Evolutionary conservation across 1,140 invertebrate genomes (phyloP).

Genomic region (Leptinotarsa undecemlineata): DNA sequence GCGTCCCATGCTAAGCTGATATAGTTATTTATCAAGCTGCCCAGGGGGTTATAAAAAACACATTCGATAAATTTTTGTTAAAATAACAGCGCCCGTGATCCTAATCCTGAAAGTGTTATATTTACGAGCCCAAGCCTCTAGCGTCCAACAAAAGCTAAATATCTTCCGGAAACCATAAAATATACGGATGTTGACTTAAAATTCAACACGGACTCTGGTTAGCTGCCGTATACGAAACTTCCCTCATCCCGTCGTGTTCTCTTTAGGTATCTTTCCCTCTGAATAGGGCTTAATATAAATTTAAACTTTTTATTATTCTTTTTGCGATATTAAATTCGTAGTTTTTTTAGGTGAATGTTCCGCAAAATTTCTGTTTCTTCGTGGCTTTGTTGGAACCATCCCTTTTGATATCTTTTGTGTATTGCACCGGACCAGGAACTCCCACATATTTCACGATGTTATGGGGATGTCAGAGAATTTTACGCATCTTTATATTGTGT

Average conservation of each 20-base stretch:
- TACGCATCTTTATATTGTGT: slow-evolving; percentile 32
- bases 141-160: slow-evolving; percentile 30
- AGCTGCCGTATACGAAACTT: background rate
- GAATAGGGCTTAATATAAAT: slow-evolving; percentile 10
- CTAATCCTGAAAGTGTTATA: slow-evolving; percentile 29
- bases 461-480: slow-evolving; percentile 30
- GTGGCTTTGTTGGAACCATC: slow-evolving; percentile 4
- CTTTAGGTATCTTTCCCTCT: slow-evolving; percentile 11
- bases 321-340: slow-evolving; percentile 14
- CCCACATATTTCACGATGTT: slow-evolving; percentile 28
- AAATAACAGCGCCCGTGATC: slow-evolving; percentile 13
- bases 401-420: background rate
- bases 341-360: slow-evolving; percentile 8
- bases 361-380: slow-evolving; percentile 17
- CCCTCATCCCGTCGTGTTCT: background rate
- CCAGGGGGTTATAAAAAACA: slow-evolving; percentile 1
- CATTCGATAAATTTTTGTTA: slow-evolving; percentile 17
- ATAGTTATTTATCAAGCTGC: slow-evolving; percentile 6
- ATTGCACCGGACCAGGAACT: slow-evolving; percentile 18
- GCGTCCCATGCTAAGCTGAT: background rate
- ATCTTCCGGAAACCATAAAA: slow-evolving; percentile 29
- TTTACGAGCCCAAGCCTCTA: slow-evolving; percentile 21
- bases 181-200: slow-evolving; percentile 28
- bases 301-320: slow-evolving; percentile 20
- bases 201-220: slow-evolving; percentile 16